A percentile compares a stretch with the other conserved stretches of the same genome.
These are phyloP conservation scores for Julus scandinavius DNA, from an alignment of 2,888 invertebrate species.

Conservation along the genomic window DNA sequence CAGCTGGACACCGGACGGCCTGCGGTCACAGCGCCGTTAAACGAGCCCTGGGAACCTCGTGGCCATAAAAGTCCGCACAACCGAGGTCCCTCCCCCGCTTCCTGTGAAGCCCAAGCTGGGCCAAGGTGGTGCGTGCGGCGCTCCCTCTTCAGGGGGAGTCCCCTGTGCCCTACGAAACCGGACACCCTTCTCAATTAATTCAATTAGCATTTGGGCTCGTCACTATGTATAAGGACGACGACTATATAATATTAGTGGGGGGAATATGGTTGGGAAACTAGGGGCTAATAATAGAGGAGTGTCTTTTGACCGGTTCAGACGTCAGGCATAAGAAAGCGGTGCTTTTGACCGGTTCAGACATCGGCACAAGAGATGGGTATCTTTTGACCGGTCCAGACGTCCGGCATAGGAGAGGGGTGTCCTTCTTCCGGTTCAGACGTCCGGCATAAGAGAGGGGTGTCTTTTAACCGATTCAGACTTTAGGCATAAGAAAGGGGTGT, in stretches of 20 bases:
- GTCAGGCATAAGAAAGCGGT: not conserved
- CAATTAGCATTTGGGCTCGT: not conserved
- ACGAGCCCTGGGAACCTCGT: not conserved
- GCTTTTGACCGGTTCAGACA: not conserved
- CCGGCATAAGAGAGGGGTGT: no score
- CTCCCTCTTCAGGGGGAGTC: not conserved
- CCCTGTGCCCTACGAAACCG: no score
- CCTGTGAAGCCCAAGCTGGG: not conserved
- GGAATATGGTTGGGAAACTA: no score
- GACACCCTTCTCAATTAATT: not conserved
- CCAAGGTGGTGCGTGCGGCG: not conserved
- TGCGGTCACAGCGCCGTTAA: not conserved
- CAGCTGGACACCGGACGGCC: constrained; percentile 10
- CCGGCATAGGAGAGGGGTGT: no score
- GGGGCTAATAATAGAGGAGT: no score
- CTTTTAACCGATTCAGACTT: no score
- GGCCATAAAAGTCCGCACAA: not conserved
- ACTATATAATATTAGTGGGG: no score
- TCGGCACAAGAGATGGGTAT: no score
- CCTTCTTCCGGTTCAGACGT: no score
- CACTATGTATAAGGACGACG: no score
- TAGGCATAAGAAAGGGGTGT: no score
- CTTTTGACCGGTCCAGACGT: no score
- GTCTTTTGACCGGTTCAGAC: not conserved
- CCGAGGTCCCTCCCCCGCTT: not conserved